Percentiles rank a stretch among this genome's conserved stretches.
Evolutionary conservation across 2,888 invertebrate genomes (phyloP).

Genomic region (Drosophila mimica): DNA sequence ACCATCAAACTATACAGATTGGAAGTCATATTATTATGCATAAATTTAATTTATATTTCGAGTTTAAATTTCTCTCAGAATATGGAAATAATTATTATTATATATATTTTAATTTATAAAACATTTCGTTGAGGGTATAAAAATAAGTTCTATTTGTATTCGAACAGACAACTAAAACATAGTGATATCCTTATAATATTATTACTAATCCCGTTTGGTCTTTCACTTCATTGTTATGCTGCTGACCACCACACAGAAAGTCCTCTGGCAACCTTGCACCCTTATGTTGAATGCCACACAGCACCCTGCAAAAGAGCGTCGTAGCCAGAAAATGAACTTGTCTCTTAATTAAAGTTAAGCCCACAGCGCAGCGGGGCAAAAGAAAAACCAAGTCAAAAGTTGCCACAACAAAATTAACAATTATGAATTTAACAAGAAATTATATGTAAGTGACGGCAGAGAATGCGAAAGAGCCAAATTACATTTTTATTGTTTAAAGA

Average conservation of each 20-base stretch:
- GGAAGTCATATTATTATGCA: background rate
- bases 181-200: background rate
- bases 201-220: background rate
- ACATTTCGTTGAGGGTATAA: background rate
- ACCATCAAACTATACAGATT: too few species aligned
- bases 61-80: fast-evolving
- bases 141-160: background rate
- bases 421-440: conserved; percentile 84
- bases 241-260: conserved; percentile 14
- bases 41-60: background rate
- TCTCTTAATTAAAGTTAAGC: conserved; percentile 84
- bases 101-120: background rate
- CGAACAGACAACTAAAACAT: background rate
- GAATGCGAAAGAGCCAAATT: conserved; percentile 66
- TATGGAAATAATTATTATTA: background rate
- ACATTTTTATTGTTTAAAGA: conserved; percentile 83
- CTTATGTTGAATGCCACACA: conserved; percentile 7
- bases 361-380: conserved; percentile 44
- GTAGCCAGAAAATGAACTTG: conserved; percentile 60
- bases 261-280: conserved; percentile 5
- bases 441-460: conserved; percentile 60
- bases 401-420: conserved; percentile 74
- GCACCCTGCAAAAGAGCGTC: conserved; percentile 17
- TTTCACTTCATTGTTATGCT: background rate
- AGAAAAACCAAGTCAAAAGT: conserved; percentile 53